These are phyloP conservation scores for Pangasianodon gigas DNA, from an alignment of 2,113 vertebrate species.

Conservation along the genomic window DNA sequence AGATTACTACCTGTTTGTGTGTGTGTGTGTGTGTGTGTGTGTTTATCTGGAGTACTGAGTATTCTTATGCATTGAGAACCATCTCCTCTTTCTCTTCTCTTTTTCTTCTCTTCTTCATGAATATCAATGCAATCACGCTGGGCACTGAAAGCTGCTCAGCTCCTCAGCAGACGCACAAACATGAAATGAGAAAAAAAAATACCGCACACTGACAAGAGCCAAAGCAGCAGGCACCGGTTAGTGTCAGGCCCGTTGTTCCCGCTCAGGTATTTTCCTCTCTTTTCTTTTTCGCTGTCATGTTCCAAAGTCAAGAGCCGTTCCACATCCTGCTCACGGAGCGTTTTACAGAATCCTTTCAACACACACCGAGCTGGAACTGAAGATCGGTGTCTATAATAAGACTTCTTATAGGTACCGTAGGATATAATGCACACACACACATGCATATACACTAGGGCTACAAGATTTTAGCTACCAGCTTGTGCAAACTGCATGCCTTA, in stretches of 20 bases:
- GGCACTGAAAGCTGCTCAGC: conserved; percentile 18
- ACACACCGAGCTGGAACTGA: not conserved
- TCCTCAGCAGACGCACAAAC: conserved; percentile 8
- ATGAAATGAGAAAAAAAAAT: conserved; percentile 6
- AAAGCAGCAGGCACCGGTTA: conserved; percentile 11
- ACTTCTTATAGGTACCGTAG: not conserved
- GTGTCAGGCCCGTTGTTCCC: conserved; percentile 16
- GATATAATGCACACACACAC: not conserved
- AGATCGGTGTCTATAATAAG: not conserved
- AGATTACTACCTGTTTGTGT: not conserved
- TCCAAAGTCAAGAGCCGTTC: conserved; percentile 14
- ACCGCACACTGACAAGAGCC: conserved; percentile 19
- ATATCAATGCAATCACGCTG: conserved; percentile 29
- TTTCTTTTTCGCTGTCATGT: conserved; percentile 20
- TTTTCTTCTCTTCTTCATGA: conserved; percentile 17
- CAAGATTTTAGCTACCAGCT: not conserved
- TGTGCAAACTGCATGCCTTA: not conserved
- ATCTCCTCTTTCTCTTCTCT: conserved; percentile 10
- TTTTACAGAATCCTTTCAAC: conserved; percentile 4
- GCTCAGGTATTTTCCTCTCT: conserved; percentile 19
- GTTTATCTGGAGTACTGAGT: not conserved
- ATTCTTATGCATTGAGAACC: conserved; percentile 21
- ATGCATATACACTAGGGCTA: not conserved
- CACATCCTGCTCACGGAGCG: not conserved
- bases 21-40: conserved; percentile 5